Conservation (phyloP, 2,797 vertebrate genomes). For the Chlorospingus semifuscus region DNA sequence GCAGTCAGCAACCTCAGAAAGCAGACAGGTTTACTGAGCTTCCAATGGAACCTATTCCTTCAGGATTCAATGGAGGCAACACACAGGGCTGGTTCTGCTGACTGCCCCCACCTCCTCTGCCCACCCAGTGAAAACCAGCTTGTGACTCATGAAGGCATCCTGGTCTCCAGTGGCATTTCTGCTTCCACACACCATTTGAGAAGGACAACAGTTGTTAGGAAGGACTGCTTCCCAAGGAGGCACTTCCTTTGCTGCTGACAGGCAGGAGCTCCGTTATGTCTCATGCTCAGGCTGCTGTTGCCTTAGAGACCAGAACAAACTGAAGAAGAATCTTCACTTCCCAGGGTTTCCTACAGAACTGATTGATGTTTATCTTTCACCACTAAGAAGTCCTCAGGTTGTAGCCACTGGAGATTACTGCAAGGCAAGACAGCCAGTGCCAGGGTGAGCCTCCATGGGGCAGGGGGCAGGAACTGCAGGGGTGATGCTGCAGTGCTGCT, state of each 20-base stretch:
- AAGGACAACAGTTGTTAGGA: not conserved
- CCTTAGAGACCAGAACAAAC: not conserved
- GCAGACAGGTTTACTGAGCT: not conserved
- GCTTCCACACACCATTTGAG: not conserved
- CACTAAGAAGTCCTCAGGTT: not conserved
- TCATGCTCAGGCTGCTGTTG: not conserved
- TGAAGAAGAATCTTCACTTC: not conserved
- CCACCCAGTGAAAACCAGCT: not conserved
- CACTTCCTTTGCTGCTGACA: not conserved
- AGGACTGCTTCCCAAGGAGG: not conserved
- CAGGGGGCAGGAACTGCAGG: not conserved
- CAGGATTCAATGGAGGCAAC: not conserved
- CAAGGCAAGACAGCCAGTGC: not conserved
- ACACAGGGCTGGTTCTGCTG: fast-evolving
- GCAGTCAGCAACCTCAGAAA: not conserved
- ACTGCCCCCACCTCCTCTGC: not conserved
- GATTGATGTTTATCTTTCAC: not conserved
- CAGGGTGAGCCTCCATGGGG: not conserved
- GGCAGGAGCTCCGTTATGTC: not conserved
- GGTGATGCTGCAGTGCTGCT: not conserved
- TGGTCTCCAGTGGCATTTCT: not conserved
- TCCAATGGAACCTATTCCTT: not conserved
- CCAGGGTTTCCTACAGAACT: not conserved
- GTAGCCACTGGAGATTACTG: not conserved
- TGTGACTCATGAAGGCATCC: not conserved